These are phyloP conservation scores for Coenobita brevimanus DNA, from an alignment of 1,140 invertebrate genomes.

Conservation along the genomic window DNA sequence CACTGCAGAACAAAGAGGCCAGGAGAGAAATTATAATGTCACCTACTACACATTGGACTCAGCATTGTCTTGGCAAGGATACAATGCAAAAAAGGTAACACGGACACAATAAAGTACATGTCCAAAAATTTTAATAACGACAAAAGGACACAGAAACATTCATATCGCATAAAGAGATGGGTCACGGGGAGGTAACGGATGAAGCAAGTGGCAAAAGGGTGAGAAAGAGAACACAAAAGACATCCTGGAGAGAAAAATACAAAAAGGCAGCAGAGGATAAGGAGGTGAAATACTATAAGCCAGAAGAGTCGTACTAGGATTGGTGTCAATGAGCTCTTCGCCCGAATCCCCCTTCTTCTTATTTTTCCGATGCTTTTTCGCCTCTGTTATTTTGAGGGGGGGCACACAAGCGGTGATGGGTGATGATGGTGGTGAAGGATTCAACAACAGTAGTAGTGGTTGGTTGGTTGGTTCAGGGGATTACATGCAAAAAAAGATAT, in stretches of 20 bases:
- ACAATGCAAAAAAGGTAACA: constrained; percentile 43
- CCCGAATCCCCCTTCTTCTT: constrained; percentile 77
- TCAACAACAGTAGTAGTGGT: constrained; percentile 59
- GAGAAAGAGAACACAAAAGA: no score
- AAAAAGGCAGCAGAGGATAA: constrained; percentile 35
- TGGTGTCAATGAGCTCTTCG: constrained; percentile 67
- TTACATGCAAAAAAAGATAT: constrained; percentile 65
- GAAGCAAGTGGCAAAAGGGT: constrained; percentile 39
- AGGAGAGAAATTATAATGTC: constrained; percentile 27
- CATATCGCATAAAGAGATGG: neutral
- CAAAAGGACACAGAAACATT: constrained; percentile 9
- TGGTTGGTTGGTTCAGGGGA: constrained; percentile 65
- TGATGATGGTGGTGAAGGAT: constrained; percentile 54
- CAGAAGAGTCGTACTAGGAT: constrained; percentile 63
- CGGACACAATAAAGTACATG: constrained; percentile 24
- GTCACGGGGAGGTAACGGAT: constrained; percentile 5
- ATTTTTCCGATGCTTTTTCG: constrained; percentile 93
- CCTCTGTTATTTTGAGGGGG: constrained; percentile 79
- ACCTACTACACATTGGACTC: constrained; percentile 35
- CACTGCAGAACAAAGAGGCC: constrained; percentile 35
- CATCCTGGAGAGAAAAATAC: neutral
- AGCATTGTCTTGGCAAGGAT: constrained; percentile 59
- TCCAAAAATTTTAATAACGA: neutral
- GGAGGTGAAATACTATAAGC: constrained; percentile 60
- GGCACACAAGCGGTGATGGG: constrained; percentile 70